Percentiles rank a stretch among this genome's conserved stretches.
Evolutionary conservation across 2,113 vertebrate species (phyloP).

Genomic region (Aegotheles bennettii): DNA sequence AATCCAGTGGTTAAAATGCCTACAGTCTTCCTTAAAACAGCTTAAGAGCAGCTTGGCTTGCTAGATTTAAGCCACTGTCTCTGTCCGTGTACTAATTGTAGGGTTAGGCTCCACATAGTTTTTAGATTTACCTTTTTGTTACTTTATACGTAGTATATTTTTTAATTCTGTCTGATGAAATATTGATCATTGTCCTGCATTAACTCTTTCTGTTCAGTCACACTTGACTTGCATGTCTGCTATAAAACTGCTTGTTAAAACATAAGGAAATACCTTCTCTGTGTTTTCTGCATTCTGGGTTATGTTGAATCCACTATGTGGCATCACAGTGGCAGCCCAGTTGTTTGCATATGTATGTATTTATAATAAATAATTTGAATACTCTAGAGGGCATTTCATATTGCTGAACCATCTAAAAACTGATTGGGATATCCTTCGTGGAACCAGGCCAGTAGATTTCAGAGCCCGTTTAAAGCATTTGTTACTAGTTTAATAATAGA

Average conservation of each 20-base stretch:
- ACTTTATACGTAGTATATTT: neutral
- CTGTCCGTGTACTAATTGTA: neutral
- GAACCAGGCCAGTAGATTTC: slow-evolving; percentile 54
- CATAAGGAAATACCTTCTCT: neutral
- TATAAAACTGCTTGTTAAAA: neutral
- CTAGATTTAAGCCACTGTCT: neutral
- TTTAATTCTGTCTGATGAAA: neutral
- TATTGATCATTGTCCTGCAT: neutral
- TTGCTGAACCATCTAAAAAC: slow-evolving; percentile 35
- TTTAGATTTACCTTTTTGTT: neutral
- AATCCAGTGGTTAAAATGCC: neutral
- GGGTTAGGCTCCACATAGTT: neutral
- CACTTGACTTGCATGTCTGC: neutral
- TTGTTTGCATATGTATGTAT: neutral
- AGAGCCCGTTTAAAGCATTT: slow-evolving; percentile 61
- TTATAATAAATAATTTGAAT: slow-evolving; percentile 46
- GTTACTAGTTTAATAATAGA: slow-evolving; percentile 55
- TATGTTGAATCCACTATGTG: neutral
- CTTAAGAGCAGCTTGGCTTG: neutral
- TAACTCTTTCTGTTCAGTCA: neutral
- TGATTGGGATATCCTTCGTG: slow-evolving; percentile 17
- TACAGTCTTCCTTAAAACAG: neutral
- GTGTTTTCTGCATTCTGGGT: neutral
- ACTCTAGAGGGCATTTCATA: slow-evolving; percentile 58
- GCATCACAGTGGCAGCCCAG: slow-evolving; percentile 32